Conservation (phyloP, 37 sponge, comb jelly and placozoan genomes). For the Ephydatia muelleri region DNA sequence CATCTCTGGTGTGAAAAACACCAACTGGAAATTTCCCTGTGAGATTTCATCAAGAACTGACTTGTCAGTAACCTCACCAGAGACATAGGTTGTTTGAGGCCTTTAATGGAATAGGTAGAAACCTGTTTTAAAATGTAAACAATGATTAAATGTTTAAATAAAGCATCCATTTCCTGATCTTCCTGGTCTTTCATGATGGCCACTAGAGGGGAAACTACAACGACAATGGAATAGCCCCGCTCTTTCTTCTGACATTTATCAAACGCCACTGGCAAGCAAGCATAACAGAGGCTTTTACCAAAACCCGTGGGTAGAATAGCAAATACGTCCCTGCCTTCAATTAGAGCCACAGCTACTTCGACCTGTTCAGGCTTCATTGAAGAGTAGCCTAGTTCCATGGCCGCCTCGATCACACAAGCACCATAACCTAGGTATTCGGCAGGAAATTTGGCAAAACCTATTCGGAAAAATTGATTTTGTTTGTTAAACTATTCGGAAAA, state of each 20-base stretch:
- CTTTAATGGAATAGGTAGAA: constrained; percentile 4
- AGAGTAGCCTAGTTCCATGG: too few relatives aligned
- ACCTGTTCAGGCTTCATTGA: too few relatives aligned
- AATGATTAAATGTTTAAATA: background rate
- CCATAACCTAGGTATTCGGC: too few relatives aligned
- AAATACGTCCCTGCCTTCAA: too few relatives aligned
- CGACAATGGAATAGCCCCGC: background rate
- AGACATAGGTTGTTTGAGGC: background rate
- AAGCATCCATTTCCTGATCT: background rate
- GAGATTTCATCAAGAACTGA: background rate
- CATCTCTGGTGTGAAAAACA: constrained; percentile 28
- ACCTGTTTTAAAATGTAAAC: constrained; percentile 2
- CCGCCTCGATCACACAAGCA: too few relatives aligned
- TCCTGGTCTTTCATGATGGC: constrained; percentile 35
- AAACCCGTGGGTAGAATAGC: constrained; percentile 10
- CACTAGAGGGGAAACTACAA: constrained; percentile 12
- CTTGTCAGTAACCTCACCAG: background rate
- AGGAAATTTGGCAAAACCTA: too few relatives aligned
- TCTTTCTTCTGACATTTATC: background rate
- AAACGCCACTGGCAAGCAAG: constrained; percentile 18
- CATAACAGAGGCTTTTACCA: constrained; percentile 40
- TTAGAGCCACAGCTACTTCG: too few relatives aligned
- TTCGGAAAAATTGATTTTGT: too few relatives aligned
- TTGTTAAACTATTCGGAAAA: too few relatives aligned
- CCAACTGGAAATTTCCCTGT: constrained; percentile 10